Percentiles rank a stretch among this genome's conserved stretches.
phyloP scores from a whole-genome alignment of 2,797 vertebrate genomes.

The Chromobotia macracanthus region DNA sequence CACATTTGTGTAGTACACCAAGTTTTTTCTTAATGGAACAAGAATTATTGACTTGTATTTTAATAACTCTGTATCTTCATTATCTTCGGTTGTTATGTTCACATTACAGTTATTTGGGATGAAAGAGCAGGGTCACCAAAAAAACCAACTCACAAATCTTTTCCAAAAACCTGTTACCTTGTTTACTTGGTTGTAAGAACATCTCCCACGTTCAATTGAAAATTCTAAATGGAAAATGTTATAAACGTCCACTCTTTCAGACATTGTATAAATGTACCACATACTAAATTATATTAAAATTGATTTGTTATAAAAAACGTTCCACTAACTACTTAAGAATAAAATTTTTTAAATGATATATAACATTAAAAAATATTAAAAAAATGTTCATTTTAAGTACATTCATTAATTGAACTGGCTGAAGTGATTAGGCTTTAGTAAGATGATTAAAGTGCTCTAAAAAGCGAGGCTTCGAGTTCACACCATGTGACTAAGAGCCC shows the following conservation, averaged over 20 bases:
- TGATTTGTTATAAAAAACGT: too few species aligned
- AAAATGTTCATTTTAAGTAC: not conserved
- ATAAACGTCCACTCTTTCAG: too few species aligned
- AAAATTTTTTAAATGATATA: too few species aligned
- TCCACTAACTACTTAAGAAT: too few species aligned
- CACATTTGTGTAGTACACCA: conserved; percentile 5
- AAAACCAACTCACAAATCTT: not conserved
- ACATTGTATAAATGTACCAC: too few species aligned
- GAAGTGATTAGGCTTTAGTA: conserved; percentile 8
- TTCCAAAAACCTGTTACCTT: not conserved
- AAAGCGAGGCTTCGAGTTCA: not conserved
- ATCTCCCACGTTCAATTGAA: too few species aligned
- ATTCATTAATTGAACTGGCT: not conserved
- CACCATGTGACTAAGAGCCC: conserved; percentile 12
- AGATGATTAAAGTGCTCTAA: conserved; percentile 12
- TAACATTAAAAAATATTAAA: not conserved
- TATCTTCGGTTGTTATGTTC: not conserved
- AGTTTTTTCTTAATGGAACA: conserved; percentile 1
- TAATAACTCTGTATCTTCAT: conserved; percentile 4
- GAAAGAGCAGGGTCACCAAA: too few species aligned
- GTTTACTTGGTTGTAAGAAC: not conserved
- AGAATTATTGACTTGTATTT: conserved; percentile 7
- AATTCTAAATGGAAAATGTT: too few species aligned
- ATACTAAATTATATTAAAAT: too few species aligned
- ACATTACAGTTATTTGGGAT: too few species aligned